A percentile compares a stretch with the other conserved stretches of the same genome.
phyloP scores from a whole-genome alignment of 1,140 invertebrate genomes.

The Physella acuta region DNA sequence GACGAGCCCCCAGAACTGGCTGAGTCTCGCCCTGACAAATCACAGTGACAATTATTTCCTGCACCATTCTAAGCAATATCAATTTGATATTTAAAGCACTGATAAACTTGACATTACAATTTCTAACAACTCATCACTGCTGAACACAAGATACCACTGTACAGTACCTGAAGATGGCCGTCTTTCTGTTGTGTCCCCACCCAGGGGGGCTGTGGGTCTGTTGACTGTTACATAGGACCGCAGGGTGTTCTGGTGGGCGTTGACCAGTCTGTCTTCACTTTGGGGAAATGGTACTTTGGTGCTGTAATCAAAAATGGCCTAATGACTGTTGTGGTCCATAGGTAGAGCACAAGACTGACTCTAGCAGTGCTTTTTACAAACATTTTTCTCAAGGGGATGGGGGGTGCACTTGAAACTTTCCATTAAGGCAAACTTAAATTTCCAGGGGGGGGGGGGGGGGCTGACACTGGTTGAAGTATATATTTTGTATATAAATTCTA shows the following conservation, averaged over 20 bases:
- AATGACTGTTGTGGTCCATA: neutral
- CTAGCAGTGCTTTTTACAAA: neutral
- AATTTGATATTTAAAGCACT: neutral
- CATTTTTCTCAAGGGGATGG: neutral
- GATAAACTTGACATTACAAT: neutral
- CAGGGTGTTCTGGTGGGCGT: constrained; percentile 47
- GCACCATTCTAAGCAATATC: neutral
- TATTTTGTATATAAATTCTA: neutral
- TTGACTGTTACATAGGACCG: constrained; percentile 54
- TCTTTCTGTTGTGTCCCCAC: constrained; percentile 20
- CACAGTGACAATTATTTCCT: neutral
- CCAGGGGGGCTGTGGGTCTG: constrained; percentile 38
- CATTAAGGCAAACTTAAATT: neutral
- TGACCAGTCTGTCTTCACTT: constrained; percentile 50
- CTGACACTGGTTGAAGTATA: neutral
- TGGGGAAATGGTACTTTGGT: constrained; percentile 38
- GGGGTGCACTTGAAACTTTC: neutral
- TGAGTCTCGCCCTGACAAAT: neutral
- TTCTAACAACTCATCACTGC: neutral
- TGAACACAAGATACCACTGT: neutral
- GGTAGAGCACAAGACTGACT: neutral
- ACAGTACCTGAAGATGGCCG: neutral
- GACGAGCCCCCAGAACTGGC: neutral
- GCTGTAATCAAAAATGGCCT: constrained; percentile 32
- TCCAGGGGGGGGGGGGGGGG: too few relatives aligned